phyloP scores from a whole-genome alignment of 2,113 vertebrate genomes.

The Protobothrops flavoviridis region DNA sequence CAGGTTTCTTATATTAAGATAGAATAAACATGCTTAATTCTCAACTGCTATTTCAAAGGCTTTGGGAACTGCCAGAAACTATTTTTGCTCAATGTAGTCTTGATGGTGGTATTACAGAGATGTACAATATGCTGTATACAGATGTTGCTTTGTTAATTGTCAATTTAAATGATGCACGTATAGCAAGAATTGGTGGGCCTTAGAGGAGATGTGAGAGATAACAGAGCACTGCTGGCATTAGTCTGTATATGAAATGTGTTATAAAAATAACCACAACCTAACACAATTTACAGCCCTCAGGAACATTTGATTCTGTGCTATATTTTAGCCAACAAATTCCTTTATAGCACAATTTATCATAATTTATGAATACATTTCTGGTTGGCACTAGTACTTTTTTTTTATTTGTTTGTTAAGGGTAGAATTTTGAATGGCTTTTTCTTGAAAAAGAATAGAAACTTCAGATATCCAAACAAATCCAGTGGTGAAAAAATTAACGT shows the following conservation, averaged over 20 bases:
- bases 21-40: conserved; percentile 52
- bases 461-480: neutral
- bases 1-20: conserved; percentile 54
- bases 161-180: neutral
- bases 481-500: neutral
- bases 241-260: neutral
- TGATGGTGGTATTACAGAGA: neutral
- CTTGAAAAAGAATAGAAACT: neutral
- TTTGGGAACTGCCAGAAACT: conserved; percentile 31
- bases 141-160: neutral
- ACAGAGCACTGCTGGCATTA: neutral
- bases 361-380: neutral
- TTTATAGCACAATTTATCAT: neutral
- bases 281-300: neutral
- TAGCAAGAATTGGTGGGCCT: neutral
- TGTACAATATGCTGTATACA: neutral
- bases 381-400: neutral
- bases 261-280: neutral
- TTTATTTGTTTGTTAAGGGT: neutral
- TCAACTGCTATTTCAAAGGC: conserved; percentile 51
- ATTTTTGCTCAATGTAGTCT: conserved; percentile 17
- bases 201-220: neutral
- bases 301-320: conserved; percentile 1
- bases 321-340: neutral
- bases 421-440: neutral